Percentiles rank a stretch among this genome's conserved stretches.
Conservation (phyloP, 2,888 invertebrate genomes). For the Tenthredo distinguenda region DNA sequence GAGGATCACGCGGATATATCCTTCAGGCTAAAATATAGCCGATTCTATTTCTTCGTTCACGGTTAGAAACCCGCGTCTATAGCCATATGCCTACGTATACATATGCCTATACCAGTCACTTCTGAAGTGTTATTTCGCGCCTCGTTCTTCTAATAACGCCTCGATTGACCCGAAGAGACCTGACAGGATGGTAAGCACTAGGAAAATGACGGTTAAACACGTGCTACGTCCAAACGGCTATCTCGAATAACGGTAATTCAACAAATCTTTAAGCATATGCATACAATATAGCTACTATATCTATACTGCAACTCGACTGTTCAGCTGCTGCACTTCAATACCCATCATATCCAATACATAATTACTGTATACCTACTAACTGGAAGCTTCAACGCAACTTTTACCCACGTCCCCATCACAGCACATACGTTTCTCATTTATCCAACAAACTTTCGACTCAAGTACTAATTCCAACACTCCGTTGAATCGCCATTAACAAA, state of each 20-base stretch:
- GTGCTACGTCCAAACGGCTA: constrained; percentile 4
- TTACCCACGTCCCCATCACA: neutral
- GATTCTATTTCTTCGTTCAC: constrained; percentile 31
- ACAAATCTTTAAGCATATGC: constrained; percentile 33
- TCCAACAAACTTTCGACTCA: neutral
- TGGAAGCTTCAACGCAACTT: neutral
- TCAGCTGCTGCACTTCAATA: neutral
- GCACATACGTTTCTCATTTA: neutral
- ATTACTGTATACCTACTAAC: constrained; percentile 2
- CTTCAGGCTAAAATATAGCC: neutral
- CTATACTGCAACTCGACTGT: neutral
- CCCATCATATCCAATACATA: neutral
- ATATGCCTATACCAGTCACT: neutral
- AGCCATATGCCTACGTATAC: neutral
- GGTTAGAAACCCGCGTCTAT: constrained; percentile 21
- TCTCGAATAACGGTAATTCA: constrained; percentile 27
- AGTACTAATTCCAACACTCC: neutral
- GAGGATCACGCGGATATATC: neutral
- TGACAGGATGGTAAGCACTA: constrained; percentile 26
- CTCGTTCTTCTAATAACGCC: constrained; percentile 45
- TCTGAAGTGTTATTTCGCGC: constrained; percentile 48
- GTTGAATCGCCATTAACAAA: neutral
- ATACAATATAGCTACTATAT: constrained; percentile 5
- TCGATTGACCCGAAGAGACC: constrained; percentile 48
- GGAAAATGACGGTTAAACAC: constrained; percentile 39